Base-by-base conservation (phyloP, 2,888 invertebrate genomes). In the Lathronympha strigana region DNA sequence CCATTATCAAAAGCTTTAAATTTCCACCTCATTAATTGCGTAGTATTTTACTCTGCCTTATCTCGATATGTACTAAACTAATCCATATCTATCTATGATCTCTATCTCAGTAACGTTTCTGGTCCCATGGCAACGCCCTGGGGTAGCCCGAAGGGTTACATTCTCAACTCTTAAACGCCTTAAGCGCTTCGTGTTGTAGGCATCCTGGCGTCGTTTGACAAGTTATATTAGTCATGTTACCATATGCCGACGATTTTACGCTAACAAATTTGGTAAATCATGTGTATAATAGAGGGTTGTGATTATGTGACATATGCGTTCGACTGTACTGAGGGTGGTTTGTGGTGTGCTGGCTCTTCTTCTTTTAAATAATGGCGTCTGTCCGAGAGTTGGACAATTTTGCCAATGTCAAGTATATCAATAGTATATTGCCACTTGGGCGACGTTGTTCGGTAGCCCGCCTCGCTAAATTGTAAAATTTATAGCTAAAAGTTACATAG, bases 171-270 rank as follows among this genome's bases (percentile, higher is more conserved):
- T 13, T 45, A 21, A 31, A 57, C 13, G 57, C 13, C 57, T 3
- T 45, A 57, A 21, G 8, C 28, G 4, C n/a, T 8, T 36, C 1
- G 19, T 4, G 9, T n/a, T 45, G 4, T 3, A 1, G 2, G 11
- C 4, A 23, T 9, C 15, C 6, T 15, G 15, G 17, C 15, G 13
- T 13, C 40, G 11, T 40, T 25, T 38, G 5, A 2, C 0, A 15
- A 0, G 2, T 4, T 0, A 15, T n/a, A n/a, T 3, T 19, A 1
- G 8, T 31, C 11, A 17, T 45, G 43, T 57, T 57, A 45, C 43
- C 57, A 57, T 57, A 57, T 57, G 57, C 21, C 43, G n/a, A 45
- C 57, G 57, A 57, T 57, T 57, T 57, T 45, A 57, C 43, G 43
- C 43, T 57, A 57, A 31, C 43, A 57, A 45, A 57, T 57, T 57